A percentile compares a stretch with the other conserved stretches of the same genome.
These are phyloP conservation scores for Dendroctonus valens DNA, from an alignment of 1,140 invertebrate species.

Conservation along the genomic window DNA sequence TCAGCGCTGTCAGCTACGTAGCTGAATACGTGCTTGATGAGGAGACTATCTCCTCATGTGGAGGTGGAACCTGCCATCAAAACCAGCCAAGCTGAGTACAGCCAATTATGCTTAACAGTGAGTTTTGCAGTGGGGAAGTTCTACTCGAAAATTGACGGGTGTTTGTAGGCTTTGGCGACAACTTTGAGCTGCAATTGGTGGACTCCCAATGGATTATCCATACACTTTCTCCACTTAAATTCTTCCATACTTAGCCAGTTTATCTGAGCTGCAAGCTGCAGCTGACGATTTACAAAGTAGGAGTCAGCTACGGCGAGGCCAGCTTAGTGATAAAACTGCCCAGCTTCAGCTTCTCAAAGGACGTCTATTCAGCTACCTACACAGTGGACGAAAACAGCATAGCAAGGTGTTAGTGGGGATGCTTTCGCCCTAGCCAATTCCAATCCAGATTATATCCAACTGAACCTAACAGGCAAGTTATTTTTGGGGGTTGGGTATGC, in stretches of 20 bases:
- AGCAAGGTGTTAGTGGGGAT: not conserved
- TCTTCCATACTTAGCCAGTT: constrained; percentile 6
- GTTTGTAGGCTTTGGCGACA: no score
- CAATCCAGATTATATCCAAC: not conserved
- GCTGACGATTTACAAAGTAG: constrained; percentile 7
- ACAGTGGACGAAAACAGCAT: not conserved
- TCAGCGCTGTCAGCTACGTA: no score
- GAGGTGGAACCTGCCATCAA: no score
- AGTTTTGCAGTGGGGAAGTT: no score
- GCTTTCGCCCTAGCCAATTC: not conserved
- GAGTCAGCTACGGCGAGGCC: constrained; percentile 12
- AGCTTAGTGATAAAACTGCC: constrained; percentile 19
- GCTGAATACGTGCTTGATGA: no score
- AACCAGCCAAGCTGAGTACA: no score
- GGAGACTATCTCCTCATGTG: no score
- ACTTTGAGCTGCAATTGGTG: not conserved
- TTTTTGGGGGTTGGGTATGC: no score
- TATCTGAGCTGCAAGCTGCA: constrained; percentile 12
- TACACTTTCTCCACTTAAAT: not conserved
- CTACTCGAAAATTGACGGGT: not conserved
- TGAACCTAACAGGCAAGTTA: not conserved
- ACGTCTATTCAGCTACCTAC: not conserved
- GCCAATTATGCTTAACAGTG: no score
- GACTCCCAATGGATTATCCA: no score
- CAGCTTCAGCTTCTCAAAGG: not conserved